These are phyloP conservation scores for Achlya flavicornis DNA, from an alignment of 2,888 invertebrate species.

Conservation along the genomic window DNA sequence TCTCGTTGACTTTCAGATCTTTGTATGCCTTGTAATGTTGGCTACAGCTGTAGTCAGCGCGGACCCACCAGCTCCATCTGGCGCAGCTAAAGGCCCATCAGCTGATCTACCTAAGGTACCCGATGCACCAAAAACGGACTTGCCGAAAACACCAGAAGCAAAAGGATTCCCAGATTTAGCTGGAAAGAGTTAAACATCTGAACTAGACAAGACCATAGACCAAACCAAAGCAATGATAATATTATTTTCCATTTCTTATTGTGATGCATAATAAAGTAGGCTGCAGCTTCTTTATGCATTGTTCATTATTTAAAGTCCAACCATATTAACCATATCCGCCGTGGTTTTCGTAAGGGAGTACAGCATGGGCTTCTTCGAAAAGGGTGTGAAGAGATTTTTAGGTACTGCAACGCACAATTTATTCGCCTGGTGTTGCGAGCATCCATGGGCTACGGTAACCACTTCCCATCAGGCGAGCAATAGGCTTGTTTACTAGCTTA, in stretches of 20 bases:
- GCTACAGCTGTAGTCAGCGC: constrained; percentile 49
- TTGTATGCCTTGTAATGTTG: constrained; percentile 61
- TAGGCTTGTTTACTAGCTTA: too few relatives aligned
- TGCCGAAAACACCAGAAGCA: constrained; percentile 31
- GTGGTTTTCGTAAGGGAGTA: too few relatives aligned
- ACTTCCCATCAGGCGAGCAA: too few relatives aligned
- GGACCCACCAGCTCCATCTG: constrained; percentile 41
- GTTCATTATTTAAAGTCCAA: constrained; percentile 10
- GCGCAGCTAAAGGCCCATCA: constrained; percentile 34
- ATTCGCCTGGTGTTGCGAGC: too few relatives aligned
- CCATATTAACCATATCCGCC: too few relatives aligned
- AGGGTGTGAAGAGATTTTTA: too few relatives aligned
- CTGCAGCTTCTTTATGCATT: constrained; percentile 42
- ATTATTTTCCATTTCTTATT: constrained; percentile 18
- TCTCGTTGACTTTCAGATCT: constrained; percentile 41
- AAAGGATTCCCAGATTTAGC: constrained; percentile 38
- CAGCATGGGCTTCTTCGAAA: too few relatives aligned
- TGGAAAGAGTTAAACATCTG: constrained; percentile 22
- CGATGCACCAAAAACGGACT: constrained; percentile 26
- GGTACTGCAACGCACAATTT: too few relatives aligned
- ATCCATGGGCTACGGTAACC: too few relatives aligned
- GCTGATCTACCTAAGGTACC: constrained; percentile 48
- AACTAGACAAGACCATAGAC: constrained; percentile 21
- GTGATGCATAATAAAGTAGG: constrained; percentile 54
- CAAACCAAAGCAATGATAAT: constrained; percentile 21